Conservation (phyloP, 2,888 invertebrate genomes). For the Hypomecis atomaria region DNA sequence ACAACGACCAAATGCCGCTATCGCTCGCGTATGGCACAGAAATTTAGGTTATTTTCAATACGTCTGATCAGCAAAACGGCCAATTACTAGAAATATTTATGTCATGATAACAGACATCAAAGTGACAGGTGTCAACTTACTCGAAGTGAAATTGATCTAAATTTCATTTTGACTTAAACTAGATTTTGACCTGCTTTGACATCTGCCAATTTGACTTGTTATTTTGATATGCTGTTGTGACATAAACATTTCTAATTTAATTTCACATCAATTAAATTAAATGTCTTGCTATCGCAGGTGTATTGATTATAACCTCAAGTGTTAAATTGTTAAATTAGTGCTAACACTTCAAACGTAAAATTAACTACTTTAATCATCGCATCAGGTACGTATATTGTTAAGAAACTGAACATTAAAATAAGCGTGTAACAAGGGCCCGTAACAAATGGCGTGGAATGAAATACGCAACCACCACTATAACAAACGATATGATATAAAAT, state of each 20-base stretch:
- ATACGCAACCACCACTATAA: conserved; percentile 39
- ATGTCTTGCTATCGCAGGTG: no score
- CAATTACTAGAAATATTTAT: not conserved
- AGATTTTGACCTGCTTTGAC: no score
- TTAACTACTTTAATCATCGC: conserved; percentile 67
- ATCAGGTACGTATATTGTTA: conserved; percentile 75
- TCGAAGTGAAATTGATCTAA: no score
- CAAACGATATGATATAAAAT: conserved; percentile 22
- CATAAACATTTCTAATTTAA: no score
- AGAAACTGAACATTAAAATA: conserved; percentile 60
- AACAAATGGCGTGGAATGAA: conserved; percentile 65
- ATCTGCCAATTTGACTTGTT: no score
- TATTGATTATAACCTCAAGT: conserved; percentile 19
- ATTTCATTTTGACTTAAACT: no score
- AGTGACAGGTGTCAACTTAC: not conserved
- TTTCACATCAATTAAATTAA: no score
- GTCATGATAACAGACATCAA: not conserved
- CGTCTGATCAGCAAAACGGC: not conserved
- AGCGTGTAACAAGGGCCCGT: conserved; percentile 52
- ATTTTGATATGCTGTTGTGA: no score
- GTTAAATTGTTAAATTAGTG: conserved; percentile 49
- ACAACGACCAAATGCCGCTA: conserved; percentile 52
- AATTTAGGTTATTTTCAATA: conserved; percentile 17
- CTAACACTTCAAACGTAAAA: conserved; percentile 41
- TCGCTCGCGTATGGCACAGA: conserved; percentile 63